phyloP scores from a whole-genome alignment of 2,113 vertebrate genomes.

The Chroicocephalus ridibundus region DNA sequence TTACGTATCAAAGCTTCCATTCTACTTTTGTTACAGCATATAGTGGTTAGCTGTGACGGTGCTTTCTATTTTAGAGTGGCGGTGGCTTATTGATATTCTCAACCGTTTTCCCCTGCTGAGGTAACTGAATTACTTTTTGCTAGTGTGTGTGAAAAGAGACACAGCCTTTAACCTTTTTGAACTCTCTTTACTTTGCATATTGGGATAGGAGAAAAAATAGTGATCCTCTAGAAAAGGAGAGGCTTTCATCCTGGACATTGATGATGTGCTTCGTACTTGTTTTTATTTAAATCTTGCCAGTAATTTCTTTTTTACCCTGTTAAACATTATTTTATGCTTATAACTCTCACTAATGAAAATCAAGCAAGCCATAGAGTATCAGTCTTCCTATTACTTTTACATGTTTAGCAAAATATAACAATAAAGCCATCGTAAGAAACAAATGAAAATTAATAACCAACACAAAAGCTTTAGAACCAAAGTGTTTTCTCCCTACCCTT shows the following conservation, averaged over 20 bases:
- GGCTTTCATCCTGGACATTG: neutral
- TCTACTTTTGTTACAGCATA: conserved; percentile 40
- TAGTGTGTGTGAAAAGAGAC: neutral
- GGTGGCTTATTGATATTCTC: neutral
- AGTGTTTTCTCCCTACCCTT: neutral
- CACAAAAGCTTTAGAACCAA: neutral
- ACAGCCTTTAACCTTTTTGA: neutral
- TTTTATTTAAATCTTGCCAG: neutral
- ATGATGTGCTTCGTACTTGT: neutral
- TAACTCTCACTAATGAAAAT: neutral
- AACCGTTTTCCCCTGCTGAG: neutral
- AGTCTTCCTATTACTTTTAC: neutral
- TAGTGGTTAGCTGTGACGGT: neutral
- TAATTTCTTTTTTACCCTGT: neutral
- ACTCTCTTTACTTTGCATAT: neutral
- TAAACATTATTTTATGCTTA: neutral
- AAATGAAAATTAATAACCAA: neutral
- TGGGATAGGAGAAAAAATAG: neutral
- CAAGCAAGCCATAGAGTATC: neutral
- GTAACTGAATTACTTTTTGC: neutral
- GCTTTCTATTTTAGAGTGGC: conserved; percentile 13
- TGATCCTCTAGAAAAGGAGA: neutral
- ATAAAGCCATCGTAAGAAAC: neutral
- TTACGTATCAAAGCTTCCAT: conserved; percentile 71
- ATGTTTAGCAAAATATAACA: neutral